These are phyloP conservation scores for Eugnorisma glareosa DNA, from an alignment of 2,888 invertebrate genomes.

Conservation along the genomic window DNA sequence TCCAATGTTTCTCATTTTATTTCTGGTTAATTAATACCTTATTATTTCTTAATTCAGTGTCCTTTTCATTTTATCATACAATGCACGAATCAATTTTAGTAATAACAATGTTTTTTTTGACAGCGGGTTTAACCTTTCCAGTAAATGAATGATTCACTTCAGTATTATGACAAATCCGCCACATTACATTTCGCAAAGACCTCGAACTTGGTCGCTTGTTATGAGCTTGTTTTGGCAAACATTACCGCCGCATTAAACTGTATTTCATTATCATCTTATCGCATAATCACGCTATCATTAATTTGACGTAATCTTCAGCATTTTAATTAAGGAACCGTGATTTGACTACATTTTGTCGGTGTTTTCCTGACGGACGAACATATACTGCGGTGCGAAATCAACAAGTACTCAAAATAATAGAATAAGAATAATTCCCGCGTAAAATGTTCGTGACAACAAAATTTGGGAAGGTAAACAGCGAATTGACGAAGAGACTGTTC, in stretches of 20 bases:
- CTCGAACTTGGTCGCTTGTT: slow-evolving; percentile 25
- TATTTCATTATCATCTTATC: slow-evolving; percentile 56
- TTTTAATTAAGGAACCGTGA: slow-evolving; percentile 50
- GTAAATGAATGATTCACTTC: neutral
- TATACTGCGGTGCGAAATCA: neutral
- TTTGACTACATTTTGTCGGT: slow-evolving; percentile 43
- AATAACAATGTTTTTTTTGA: no score
- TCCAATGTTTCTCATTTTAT: no score
- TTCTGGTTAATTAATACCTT: no score
- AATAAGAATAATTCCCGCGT: neutral
- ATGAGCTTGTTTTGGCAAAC: slow-evolving; percentile 1
- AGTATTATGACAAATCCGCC: neutral
- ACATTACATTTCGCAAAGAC: slow-evolving; percentile 20
- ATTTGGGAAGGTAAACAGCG: slow-evolving; percentile 65
- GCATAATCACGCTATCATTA: slow-evolving; percentile 51
- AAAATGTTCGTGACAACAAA: slow-evolving; percentile 70
- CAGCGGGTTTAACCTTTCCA: neutral
- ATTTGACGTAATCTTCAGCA: slow-evolving; percentile 56
- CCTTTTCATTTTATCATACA: neutral
- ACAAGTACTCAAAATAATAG: neutral
- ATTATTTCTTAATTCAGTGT: neutral
- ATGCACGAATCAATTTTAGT: neutral
- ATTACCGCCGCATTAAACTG: slow-evolving; percentile 14
- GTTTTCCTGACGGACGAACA: slow-evolving; percentile 15
- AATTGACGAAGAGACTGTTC: slow-evolving; percentile 68